Percentiles rank a stretch among this genome's conserved stretches.
phyloP scores from a whole-genome alignment of 2,888 invertebrate species.

The Trichopria drosophilae region DNA sequence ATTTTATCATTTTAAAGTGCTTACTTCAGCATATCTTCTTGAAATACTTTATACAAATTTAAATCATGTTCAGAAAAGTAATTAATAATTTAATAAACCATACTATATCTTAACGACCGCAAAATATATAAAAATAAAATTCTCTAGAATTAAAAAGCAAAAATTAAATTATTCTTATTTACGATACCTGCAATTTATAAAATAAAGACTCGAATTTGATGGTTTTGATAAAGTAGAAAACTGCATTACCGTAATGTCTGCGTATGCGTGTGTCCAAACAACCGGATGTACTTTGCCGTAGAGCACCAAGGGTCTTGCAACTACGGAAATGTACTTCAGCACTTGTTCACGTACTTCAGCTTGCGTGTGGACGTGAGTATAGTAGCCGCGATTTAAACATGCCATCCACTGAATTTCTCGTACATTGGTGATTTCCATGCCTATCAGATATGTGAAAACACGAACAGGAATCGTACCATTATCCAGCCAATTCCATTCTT shows the following conservation, averaged over 20 bases:
- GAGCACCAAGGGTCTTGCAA: conserved; percentile 81
- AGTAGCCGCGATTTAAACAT: conserved; percentile 93
- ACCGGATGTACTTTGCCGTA: conserved; percentile 76
- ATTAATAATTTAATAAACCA: too few relatives aligned
- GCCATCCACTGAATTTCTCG: conserved; percentile 92
- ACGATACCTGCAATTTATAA: conserved; percentile 1
- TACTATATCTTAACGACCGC: too few relatives aligned
- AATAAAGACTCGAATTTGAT: neutral
- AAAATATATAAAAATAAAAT: neutral
- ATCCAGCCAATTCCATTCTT: conserved; percentile 75
- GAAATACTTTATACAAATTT: too few relatives aligned
- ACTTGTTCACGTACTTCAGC: conserved; percentile 97
- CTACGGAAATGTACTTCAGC: conserved; percentile 91
- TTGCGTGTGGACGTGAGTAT: conserved; percentile 89
- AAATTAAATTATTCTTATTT: neutral
- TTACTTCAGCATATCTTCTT: too few relatives aligned
- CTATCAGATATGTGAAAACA: conserved; percentile 93
- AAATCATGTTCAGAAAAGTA: too few relatives aligned
- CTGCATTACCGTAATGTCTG: conserved; percentile 86
- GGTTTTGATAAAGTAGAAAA: too few relatives aligned
- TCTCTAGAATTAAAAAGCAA: neutral
- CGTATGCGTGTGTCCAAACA: conserved; percentile 94
- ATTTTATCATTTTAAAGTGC: too few relatives aligned
- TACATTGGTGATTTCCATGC: conserved; percentile 89
- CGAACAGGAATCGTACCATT: conserved; percentile 80